These are phyloP conservation scores for Amazona finschi DNA, from an alignment of 2,797 vertebrate genomes.

Conservation along the genomic window DNA sequence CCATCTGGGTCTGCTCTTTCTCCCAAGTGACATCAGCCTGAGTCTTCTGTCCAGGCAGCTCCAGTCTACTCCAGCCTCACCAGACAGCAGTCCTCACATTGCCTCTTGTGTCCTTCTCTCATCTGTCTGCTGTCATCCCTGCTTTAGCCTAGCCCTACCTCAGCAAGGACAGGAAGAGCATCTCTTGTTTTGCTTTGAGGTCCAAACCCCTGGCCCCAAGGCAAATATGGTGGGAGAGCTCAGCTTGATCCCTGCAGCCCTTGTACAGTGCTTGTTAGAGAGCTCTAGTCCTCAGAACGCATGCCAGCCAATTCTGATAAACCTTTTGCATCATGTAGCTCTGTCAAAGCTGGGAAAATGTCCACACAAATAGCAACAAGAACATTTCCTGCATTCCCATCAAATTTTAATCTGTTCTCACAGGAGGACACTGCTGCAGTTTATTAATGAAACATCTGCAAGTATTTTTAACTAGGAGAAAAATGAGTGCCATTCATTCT, in stretches of 20 bases:
- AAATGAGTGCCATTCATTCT: conserved; percentile 28
- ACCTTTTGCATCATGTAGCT: not conserved
- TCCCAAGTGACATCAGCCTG: not conserved
- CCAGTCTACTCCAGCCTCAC: not conserved
- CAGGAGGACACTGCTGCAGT: not conserved
- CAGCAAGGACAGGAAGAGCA: not conserved
- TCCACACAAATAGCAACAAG: conserved; percentile 22
- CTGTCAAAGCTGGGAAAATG: conserved; percentile 9
- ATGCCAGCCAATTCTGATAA: not conserved
- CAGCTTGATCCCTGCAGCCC: not conserved
- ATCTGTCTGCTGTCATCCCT: not conserved
- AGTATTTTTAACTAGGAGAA: conserved; percentile 41
- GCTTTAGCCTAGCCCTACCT: not conserved
- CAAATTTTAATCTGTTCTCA: conserved; percentile 17
- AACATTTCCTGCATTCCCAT: conserved; percentile 32
- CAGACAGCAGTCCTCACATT: not conserved
- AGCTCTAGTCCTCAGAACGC: not conserved
- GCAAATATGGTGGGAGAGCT: not conserved
- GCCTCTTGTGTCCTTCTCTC: not conserved
- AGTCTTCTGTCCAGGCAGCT: not conserved
- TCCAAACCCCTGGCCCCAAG: not conserved
- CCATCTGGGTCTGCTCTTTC: not conserved
- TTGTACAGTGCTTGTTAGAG: not conserved
- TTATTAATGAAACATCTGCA: conserved; percentile 52
- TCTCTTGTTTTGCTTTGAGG: not conserved